Conservation (phyloP, 2,113 vertebrate species). For the Notothenia rossii region DNA sequence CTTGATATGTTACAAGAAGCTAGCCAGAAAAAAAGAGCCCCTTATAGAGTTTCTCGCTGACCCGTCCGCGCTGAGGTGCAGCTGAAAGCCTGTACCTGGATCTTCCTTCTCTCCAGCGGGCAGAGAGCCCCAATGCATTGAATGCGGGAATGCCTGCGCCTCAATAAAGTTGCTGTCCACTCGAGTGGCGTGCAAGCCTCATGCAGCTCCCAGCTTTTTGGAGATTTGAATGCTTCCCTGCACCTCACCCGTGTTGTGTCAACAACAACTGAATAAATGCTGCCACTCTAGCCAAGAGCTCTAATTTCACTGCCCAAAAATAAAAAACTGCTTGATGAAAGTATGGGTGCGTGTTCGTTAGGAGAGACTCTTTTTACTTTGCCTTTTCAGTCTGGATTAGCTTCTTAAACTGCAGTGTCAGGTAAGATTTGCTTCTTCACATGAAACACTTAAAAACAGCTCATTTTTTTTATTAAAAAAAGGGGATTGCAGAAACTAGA, state of each 20-base stretch:
- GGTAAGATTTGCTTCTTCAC: constrained; percentile 10
- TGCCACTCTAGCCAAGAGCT: constrained; percentile 50
- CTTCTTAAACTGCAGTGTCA: constrained; percentile 22
- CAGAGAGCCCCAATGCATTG: constrained; percentile 62
- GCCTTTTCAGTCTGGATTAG: constrained; percentile 30
- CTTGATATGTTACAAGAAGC: constrained; percentile 53
- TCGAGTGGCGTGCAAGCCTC: constrained; percentile 47
- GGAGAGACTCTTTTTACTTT: constrained; percentile 37
- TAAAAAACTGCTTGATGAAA: constrained; percentile 61
- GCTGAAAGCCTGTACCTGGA: constrained; percentile 50
- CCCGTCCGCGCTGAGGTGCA: constrained; percentile 51
- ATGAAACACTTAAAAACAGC: constrained; percentile 18
- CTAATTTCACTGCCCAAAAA: constrained; percentile 56
- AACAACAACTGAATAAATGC: constrained; percentile 63
- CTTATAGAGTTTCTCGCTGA: constrained; percentile 53
- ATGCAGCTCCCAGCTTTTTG: constrained; percentile 55
- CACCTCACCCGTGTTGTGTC: constrained; percentile 70
- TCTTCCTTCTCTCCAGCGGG: constrained; percentile 48
- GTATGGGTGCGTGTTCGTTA: constrained; percentile 58
- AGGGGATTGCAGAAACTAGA: background rate
- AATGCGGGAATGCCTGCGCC: constrained; percentile 76
- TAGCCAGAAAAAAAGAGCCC: constrained; percentile 56
- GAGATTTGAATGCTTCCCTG: constrained; percentile 50
- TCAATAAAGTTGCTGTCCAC: constrained; percentile 65
- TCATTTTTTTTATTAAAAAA: background rate